Base-by-base conservation (phyloP, 2,888 invertebrate species). In the Isoperla grammatica region DNA sequence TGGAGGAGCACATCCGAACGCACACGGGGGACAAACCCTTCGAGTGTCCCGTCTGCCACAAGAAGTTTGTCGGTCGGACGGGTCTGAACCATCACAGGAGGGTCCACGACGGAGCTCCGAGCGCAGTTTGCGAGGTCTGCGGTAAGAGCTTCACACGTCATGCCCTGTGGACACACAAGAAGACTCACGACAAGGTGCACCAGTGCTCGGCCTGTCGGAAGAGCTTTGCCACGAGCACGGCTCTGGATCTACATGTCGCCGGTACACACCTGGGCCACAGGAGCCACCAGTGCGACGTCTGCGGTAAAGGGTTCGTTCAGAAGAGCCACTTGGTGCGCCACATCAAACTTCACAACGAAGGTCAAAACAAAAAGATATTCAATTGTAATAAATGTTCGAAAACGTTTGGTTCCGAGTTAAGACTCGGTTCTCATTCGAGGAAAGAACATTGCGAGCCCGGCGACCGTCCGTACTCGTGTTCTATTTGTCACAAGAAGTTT, bases 21-120 rank as follows among this genome's bases (percentile, higher is more conserved):
- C 69, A 69, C 57, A 64, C 68, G 6, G 66, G 66, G 45, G 62
- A 61, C 46, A 69, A 68, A 45, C 67, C 67, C 2, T 68, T 60
- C 35, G 22, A 60, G 35, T 65, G 65, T 54, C 3, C 19, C 0
- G 37, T 59, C 11, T 65, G 65, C 20, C 56, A 57, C 20, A 65
- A 63, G 54, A 23, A 20, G 17, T 65, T 65, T 48, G 64, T 63
- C 8, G 63, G 62, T n/a, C 56, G 58, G 12, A 64, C 63, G 2
- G 64, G 64, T 1, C 54, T 65, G 15, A 65, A 63, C 53, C 65
- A 65, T 39, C 65, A 65, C 29, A 48, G 23, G 20, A 63, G 59
- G 29, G 60, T 54, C 2, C 65, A 65, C 23, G 60, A 61, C 12
- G 56, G 50, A 15, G 56, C 61, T 37, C 59, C 54, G n/a, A 42